Base-by-base conservation (phyloP, 2,888 invertebrate species). In the Dione juno region DNA sequence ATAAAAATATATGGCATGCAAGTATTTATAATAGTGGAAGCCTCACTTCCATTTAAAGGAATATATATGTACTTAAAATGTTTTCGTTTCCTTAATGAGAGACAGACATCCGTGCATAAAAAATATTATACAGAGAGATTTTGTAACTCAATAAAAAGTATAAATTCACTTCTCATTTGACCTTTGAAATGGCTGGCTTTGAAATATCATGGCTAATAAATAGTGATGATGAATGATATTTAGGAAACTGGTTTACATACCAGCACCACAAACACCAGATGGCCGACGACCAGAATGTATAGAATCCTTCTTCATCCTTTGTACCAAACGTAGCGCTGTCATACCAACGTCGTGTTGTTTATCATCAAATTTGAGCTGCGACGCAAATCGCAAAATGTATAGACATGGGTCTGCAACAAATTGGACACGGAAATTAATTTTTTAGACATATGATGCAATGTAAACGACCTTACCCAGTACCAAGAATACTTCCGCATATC, bases 271-370 rank as follows among this genome's bases (percentile, higher is more conserved):
- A 21, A 99, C 95, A 13, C 99, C 99, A 0, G 99, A 98, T 1
- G 99, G 99, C 77, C 99, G 93, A 71, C 99, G 94, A 9, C 99
- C 99, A 0, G 97, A 98, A 86, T 99, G 98, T 87, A 99, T 97
- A 86, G 98, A 99, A 89, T 99, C 99, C 81, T 98, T 95, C 89
- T 99, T 99, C 99, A 99, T 99, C 79, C 99, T 94, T 88, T 98
- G 97, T 28, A 99, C 98, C 72, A 99, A 94, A 69, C 99, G 94
- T 70, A 98, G 93, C 0, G 99, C 99, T 2, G 99, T 98, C 94
- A 97, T 97, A 68, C 97, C 97, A 7, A 99, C 99, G 85, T 98
- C 98, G 81, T 99, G 98, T 13, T 97, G 97, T 89, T 98, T 98
- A 0, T 96, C 96, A 0, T 96, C 98, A 83, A 99, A 97, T 84